These are phyloP conservation scores for Nomada flava DNA, from an alignment of 2,888 invertebrate species.

Conservation along the genomic window DNA sequence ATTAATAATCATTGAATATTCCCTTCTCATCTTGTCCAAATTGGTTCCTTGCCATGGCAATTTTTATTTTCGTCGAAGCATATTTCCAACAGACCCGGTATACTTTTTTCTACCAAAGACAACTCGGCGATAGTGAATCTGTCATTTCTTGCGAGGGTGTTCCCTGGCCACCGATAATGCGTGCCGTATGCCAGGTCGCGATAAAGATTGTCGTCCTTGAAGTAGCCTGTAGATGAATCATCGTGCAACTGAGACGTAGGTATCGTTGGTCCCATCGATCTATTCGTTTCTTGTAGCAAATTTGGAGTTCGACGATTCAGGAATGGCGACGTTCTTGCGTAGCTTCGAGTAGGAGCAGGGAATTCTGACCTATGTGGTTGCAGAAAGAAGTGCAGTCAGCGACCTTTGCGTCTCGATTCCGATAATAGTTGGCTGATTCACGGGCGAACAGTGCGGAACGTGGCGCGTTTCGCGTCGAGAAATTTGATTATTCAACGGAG, in stretches of 20 bases:
- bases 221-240: conserved; percentile 63
- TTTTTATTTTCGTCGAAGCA: too few relatives aligned
- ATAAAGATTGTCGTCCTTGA: conserved; percentile 67
- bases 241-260: conserved; percentile 23
- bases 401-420: conserved; percentile 60
- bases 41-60: too few relatives aligned
- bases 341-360: not conserved
- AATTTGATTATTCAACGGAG: conserved; percentile 37
- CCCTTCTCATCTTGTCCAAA: too few relatives aligned
- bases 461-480: conserved; percentile 10
- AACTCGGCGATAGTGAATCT: conserved; percentile 16
- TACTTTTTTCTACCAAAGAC: too few relatives aligned
- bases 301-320: not conserved
- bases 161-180: conserved; percentile 50
- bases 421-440: conserved; percentile 62
- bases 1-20: not conserved
- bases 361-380: not conserved
- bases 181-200: conserved; percentile 51
- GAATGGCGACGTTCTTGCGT: not conserved
- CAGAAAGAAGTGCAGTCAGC: conserved; percentile 43
- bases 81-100: too few relatives aligned
- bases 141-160: conserved; percentile 41
- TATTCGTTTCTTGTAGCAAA: conserved; percentile 21
- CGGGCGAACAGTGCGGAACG: conserved; percentile 33
- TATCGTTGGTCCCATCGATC: conserved; percentile 34